These are phyloP conservation scores for Leptobrachium ailaonicum DNA, from an alignment of 2,113 vertebrate species.

Conservation along the genomic window DNA sequence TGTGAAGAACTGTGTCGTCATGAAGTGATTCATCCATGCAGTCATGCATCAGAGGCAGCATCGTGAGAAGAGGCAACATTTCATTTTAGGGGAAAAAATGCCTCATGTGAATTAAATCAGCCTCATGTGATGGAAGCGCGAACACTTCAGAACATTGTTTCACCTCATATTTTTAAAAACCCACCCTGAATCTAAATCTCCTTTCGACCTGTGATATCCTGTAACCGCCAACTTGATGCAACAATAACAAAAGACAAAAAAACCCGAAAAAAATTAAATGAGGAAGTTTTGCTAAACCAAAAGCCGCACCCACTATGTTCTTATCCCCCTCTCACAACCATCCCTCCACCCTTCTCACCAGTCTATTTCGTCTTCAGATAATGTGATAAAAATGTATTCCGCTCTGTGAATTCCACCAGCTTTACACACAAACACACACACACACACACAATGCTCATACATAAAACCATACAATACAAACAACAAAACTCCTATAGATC, in stretches of 20 bases:
- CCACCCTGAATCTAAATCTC: neutral
- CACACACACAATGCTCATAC: no score
- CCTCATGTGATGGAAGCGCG: neutral
- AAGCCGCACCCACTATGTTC: constrained; percentile 22
- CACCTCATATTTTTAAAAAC: neutral
- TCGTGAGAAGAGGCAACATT: no score
- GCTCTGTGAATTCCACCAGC: no score
- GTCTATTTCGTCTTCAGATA: neutral
- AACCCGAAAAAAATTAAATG: constrained; percentile 4
- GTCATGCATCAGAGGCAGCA: no score
- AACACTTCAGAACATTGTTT: constrained; percentile 9
- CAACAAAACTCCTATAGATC: no score
- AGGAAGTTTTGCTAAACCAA: constrained; percentile 28
- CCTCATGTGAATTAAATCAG: neutral
- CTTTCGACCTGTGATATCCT: neutral
- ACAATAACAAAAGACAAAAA: constrained; percentile 10
- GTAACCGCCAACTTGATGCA: neutral
- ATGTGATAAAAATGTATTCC: neutral
- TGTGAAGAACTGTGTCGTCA: no score
- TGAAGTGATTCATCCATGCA: no score
- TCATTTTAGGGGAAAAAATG: no score
- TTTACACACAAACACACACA: no score
- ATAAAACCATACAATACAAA: no score
- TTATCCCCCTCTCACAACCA: neutral
- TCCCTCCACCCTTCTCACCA: neutral